Percentiles rank a stretch among this genome's conserved stretches.
Conservation (phyloP, 2,113 vertebrate genomes). For the Prinia subflava region DNA sequence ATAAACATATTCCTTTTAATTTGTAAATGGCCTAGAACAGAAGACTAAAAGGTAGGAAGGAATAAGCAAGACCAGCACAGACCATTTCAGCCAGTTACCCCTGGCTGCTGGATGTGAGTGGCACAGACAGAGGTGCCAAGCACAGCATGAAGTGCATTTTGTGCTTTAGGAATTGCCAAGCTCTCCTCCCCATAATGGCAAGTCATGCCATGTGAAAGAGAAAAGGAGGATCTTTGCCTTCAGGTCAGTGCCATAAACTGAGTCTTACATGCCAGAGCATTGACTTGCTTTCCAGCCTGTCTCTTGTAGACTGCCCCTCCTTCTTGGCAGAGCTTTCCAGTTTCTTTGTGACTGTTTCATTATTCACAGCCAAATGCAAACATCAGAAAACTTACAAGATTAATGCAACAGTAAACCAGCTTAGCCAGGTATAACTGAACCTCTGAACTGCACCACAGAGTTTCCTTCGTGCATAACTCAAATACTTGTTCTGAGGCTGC, state of each 20-base stretch:
- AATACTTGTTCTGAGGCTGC: neutral
- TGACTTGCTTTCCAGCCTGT: neutral
- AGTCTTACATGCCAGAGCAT: neutral
- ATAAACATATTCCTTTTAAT: neutral
- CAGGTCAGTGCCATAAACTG: neutral
- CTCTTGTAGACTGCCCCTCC: neutral
- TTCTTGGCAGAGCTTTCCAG: neutral
- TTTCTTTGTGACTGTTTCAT: neutral
- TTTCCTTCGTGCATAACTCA: neutral
- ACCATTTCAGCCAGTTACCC: neutral
- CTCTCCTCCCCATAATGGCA: neutral
- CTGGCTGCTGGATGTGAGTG: neutral
- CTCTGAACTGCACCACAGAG: neutral
- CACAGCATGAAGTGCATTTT: neutral
- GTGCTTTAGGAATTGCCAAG: neutral
- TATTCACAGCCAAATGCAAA: neutral
- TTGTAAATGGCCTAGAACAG: neutral
- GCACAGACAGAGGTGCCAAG: neutral
- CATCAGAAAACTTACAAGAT: neutral
- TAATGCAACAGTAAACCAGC: neutral
- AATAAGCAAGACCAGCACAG: neutral
- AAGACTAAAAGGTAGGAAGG: neutral
- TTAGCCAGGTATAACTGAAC: neutral
- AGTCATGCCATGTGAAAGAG: neutral
- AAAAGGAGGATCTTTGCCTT: neutral